phyloP scores from a whole-genome alignment of 2,113 vertebrate species.

The Ictalurus punctatus region DNA sequence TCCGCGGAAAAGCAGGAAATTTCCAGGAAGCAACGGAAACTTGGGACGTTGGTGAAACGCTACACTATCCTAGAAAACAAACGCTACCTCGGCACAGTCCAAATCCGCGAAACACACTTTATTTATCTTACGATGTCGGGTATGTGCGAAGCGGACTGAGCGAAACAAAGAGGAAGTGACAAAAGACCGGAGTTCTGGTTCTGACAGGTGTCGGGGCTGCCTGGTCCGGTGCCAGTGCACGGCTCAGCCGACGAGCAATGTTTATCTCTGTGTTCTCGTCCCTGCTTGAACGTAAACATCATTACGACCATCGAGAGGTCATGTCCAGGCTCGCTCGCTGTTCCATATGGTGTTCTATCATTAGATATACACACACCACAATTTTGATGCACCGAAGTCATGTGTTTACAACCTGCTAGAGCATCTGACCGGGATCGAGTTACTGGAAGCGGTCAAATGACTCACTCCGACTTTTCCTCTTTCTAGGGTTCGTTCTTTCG shows the following conservation, averaged over 20 bases:
- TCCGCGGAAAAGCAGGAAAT: not conserved
- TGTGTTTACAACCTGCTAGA: conserved; percentile 14
- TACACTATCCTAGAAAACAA: not conserved
- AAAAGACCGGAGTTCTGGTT: not conserved
- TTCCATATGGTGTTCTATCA: not conserved
- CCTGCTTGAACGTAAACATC: not conserved
- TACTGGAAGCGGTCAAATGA: conserved; percentile 41
- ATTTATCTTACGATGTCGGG: conserved; percentile 7
- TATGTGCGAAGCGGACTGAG: conserved; percentile 13
- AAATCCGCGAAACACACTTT: not conserved
- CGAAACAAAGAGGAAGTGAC: not conserved
- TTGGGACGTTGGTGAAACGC: not conserved
- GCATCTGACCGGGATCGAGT: conserved; percentile 32
- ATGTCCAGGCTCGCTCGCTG: not conserved
- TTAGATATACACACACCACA: not conserved
- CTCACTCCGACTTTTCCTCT: conserved; percentile 29
- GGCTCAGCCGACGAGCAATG: not conserved
- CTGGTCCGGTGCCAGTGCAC: not conserved
- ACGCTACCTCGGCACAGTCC: not conserved
- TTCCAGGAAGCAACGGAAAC: no score
- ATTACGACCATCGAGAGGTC: not conserved
- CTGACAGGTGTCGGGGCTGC: not conserved
- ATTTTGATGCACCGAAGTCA: not conserved
- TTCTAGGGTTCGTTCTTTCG: conserved; percentile 4
- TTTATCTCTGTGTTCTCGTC: not conserved